A percentile compares a stretch with the other conserved stretches of the same genome.
These are phyloP conservation scores for Paracyclopina nana DNA, from an alignment of 1,140 invertebrate genomes.

Conservation along the genomic window DNA sequence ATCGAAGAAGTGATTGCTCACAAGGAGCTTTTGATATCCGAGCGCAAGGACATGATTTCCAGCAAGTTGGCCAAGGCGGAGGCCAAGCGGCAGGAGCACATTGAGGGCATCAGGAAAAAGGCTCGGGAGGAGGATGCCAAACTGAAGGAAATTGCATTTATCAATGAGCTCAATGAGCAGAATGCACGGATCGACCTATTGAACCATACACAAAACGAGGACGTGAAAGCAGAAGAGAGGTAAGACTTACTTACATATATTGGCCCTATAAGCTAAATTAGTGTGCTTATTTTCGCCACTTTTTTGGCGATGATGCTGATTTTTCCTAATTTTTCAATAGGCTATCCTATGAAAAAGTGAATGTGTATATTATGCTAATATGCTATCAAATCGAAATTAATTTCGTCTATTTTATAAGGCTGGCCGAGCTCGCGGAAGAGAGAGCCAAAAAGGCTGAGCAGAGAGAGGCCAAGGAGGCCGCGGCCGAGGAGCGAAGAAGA, in stretches of 20 bases:
- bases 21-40: slow-evolving; percentile 62
- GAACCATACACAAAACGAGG: slow-evolving; percentile 39
- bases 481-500: slow-evolving; percentile 66
- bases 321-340: too few species aligned
- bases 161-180: slow-evolving; percentile 84
- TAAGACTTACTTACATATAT: too few species aligned
- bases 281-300: too few species aligned
- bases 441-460: slow-evolving; percentile 54
- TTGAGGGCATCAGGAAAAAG: slow-evolving; percentile 66
- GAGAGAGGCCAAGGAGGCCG: slow-evolving; percentile 80
- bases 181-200: slow-evolving; percentile 78
- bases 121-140: slow-evolving; percentile 95
- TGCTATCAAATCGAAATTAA: too few species aligned
- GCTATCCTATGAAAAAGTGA: too few species aligned
- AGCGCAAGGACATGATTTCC: slow-evolving; percentile 62
- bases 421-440: slow-evolving; percentile 34
- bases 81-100: slow-evolving; percentile 60
- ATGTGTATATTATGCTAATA: too few species aligned
- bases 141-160: slow-evolving; percentile 89
- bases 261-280: too few species aligned
- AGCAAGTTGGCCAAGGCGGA: slow-evolving; percentile 66
- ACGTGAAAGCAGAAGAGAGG: slow-evolving; percentile 14
- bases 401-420: too few species aligned
- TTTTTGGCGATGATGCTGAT: too few species aligned
- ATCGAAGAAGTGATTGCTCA: slow-evolving; percentile 73